Conservation (phyloP, 2,888 invertebrate genomes). For the Copidosoma aretas region DNA sequence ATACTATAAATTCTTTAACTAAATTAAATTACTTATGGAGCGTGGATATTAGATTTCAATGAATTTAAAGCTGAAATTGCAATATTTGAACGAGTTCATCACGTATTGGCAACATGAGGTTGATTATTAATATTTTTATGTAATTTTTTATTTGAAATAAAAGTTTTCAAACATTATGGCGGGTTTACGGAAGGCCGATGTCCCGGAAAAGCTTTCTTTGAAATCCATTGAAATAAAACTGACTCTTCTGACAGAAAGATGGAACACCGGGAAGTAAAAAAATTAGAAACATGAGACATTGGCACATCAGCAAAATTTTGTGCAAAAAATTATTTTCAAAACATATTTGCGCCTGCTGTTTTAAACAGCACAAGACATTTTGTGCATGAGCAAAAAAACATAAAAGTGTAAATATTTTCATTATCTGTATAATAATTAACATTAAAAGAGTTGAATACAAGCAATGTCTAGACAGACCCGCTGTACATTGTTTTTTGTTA, state of each 20-base stretch:
- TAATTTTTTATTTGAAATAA: constrained; percentile 14
- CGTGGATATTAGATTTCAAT: constrained; percentile 74
- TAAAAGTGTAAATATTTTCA: no score
- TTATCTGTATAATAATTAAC: no score
- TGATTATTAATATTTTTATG: constrained; percentile 39
- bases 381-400: no score
- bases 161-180: constrained; percentile 3
- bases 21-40: constrained; percentile 59
- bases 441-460: no score
- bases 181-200: constrained; percentile 54
- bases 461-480: no score
- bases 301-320: no score
- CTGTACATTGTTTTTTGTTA: no score
- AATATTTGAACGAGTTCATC: constrained; percentile 68
- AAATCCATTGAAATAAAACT: constrained; percentile 40
- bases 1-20: constrained; percentile 37
- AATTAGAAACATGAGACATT: not conserved
- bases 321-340: no score
- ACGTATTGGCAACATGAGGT: constrained; percentile 72
- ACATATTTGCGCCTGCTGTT: no score
- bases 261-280: not conserved
- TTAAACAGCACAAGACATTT: no score
- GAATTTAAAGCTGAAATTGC: constrained; percentile 74
- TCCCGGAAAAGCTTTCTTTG: constrained; percentile 53
- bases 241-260: constrained; percentile 3